A percentile compares a stretch with the other conserved stretches of the same genome.
Conservation (phyloP, 1,140 invertebrate genomes). For the Trachymyrmex septentrionalis region DNA sequence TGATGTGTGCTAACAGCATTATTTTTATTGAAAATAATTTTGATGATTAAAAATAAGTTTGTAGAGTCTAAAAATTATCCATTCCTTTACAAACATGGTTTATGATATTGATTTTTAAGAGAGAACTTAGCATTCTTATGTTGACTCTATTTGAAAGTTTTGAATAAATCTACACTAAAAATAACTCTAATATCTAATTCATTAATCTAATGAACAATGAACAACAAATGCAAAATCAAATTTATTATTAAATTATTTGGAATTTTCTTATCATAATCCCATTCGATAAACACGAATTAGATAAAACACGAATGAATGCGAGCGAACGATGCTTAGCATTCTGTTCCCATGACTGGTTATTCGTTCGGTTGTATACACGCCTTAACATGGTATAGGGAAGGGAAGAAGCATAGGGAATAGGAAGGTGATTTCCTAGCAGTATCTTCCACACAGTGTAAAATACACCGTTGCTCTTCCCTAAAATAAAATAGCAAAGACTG, state of each 20-base stretch:
- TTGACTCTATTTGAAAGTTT: too few relatives aligned
- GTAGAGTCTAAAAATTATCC: too few relatives aligned
- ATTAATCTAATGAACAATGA: neutral
- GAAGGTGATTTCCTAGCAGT: neutral
- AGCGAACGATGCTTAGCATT: neutral
- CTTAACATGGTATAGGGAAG: neutral
- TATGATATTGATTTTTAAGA: too few relatives aligned
- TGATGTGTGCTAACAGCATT: too few relatives aligned
- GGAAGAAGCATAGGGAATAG: neutral
- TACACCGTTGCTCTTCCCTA: neutral
- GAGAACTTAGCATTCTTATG: too few relatives aligned
- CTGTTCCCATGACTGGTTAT: neutral
- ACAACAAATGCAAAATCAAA: neutral
- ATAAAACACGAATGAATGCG: neutral
- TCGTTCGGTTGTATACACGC: neutral
- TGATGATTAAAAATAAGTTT: too few relatives aligned
- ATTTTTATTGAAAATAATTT: too few relatives aligned
- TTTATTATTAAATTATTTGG: too few relatives aligned
- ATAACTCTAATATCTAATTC: too few relatives aligned
- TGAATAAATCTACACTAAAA: neutral
- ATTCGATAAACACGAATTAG: neutral
- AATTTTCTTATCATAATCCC: neutral
- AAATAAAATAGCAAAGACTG: neutral
- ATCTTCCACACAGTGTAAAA: neutral
- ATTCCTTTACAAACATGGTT: too few relatives aligned